Evolutionary conservation across 2,888 invertebrate genomes (phyloP), one percentile per base, ranked within the genome.

Genomic region (Tipula confusa): DNA sequence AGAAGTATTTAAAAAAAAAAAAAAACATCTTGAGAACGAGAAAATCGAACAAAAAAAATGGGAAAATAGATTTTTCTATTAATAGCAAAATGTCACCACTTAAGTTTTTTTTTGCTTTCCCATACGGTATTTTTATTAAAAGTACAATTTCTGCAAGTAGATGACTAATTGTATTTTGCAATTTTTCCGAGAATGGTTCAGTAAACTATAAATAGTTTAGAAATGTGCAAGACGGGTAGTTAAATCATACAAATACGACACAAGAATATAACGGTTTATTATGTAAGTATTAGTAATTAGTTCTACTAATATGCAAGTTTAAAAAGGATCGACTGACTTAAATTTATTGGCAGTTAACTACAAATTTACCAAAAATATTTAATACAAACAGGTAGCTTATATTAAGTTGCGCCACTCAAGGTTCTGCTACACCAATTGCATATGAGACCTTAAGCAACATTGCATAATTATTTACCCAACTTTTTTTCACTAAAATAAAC

Each of bases 51-150:
- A 43, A 43, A 6, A 43, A 15, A 43, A 43, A 43, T 2, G 4
- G 43, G 15, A 43, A 43, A 43, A 18, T 43, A 43, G 15, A 11
- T 64, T 64, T n/a, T 24, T 64, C 64, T 64, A 64, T 24, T 64
- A 64, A 64, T 64, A 64, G 64, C 18, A 24, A 64, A 64, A 64
- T 64, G 64, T 64, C 64, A 64, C 64, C 64, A 64, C 64, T 64
- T 64, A 64, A 64, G 24, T 64, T 64, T 38, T 13, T 38, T 13
- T n/a, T n/a, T n/a, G n/a, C n/a, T n/a, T n/a, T n/a, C n/a, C n/a
- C n/a, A 7, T 31, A 31, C 7, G 31, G 31, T 7, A n/a, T 43
- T 64, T 64, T 64, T 43, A 3, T 15, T 64, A 1, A 64, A 1
- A 9, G 24, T 24, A 64, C 64, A 9, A 64, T 24, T 18, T 24